phyloP scores from a whole-genome alignment of 2,113 vertebrate genomes.

The Phalacrocorax aristotelis region DNA sequence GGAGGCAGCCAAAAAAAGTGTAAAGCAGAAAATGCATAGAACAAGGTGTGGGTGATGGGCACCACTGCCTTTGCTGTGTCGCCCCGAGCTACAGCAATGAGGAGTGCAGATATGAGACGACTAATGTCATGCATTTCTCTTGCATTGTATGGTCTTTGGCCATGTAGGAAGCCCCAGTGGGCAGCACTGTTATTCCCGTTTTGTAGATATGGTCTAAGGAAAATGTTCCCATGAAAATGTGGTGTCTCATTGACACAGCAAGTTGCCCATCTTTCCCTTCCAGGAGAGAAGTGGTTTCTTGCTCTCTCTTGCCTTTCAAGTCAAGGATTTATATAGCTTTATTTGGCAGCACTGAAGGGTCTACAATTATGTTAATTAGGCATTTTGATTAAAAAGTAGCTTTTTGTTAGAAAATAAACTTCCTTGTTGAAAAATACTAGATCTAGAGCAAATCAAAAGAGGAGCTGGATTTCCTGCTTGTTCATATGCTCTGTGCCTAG shows the following conservation, averaged over 20 bases:
- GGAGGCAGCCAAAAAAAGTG: neutral
- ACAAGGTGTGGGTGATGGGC: too few relatives aligned
- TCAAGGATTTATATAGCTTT: neutral
- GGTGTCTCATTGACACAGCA: neutral
- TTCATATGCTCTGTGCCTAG: neutral
- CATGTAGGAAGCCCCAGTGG: neutral
- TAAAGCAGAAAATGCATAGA: neutral
- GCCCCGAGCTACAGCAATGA: neutral
- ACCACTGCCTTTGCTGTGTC: neutral
- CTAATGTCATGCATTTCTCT: neutral
- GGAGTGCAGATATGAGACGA: neutral
- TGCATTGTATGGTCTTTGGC: neutral
- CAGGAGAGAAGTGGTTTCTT: neutral
- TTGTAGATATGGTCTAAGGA: neutral
- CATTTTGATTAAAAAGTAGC: neutral
- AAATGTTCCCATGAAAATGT: neutral
- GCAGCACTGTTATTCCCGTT: neutral
- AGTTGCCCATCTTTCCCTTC: neutral
- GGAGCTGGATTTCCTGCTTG: slow-evolving; percentile 8
- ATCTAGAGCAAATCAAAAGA: neutral
- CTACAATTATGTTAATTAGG: slow-evolving; percentile 33
- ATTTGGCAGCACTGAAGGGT: neutral
- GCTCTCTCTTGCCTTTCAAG: neutral
- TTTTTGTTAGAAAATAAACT: slow-evolving; percentile 47
- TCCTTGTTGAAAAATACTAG: slow-evolving; percentile 22